Base-by-base conservation (phyloP, 1,140 invertebrate genomes). In the Aphaenogaster floridana region DNA sequence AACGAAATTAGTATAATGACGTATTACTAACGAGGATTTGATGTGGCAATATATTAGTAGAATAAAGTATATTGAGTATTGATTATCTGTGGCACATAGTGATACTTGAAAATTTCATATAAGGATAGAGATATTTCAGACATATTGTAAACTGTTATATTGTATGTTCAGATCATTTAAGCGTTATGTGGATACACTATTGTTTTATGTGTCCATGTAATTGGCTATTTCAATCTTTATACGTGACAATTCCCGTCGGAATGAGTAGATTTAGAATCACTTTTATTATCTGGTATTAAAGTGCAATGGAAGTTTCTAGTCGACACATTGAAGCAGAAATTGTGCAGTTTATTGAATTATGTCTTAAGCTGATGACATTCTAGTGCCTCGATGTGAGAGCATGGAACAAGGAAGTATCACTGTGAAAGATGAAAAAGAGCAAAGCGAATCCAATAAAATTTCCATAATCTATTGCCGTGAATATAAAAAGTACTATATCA, bases 271-370 rank as follows among this genome's bases (percentile, higher is more conserved):
- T 80, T 69, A 69, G 8, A 61, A 21, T 83, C 79, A 72, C 11
- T 72, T 83, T 72, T 83, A 68, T 72, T 72, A 61, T 81, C 28
- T 39, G 28, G 0, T 72, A 63, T 59, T 72, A 61, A 34, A 83
- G 68, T 39, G 17, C 21, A 74, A 61, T 61, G 28, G 8, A 48
- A 83, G 11, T 59, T 11, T 72, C 48, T 54, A 54, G 48, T 69
- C 42, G 15, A 36, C n/a, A 79, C 45, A 59, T 83, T 59, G 68
- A 61, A 83, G 39, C 39, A 83, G 52, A 59, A 74, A 83, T 83
- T 83, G 39, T 83, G 21, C 21, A 45, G 6, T 34, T 61, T 17
- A 83, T 83, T 72, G 17, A 83, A 34, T 72, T 83, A 74, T 36
- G 39, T 36, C 28, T 57, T 83, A 83, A 83, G 6, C 34, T 74